A percentile compares a stretch with the other conserved stretches of the same genome.
These are phyloP conservation scores for Poeciliopsis infans DNA, from an alignment of 2,797 vertebrate species.

Conservation along the genomic window DNA sequence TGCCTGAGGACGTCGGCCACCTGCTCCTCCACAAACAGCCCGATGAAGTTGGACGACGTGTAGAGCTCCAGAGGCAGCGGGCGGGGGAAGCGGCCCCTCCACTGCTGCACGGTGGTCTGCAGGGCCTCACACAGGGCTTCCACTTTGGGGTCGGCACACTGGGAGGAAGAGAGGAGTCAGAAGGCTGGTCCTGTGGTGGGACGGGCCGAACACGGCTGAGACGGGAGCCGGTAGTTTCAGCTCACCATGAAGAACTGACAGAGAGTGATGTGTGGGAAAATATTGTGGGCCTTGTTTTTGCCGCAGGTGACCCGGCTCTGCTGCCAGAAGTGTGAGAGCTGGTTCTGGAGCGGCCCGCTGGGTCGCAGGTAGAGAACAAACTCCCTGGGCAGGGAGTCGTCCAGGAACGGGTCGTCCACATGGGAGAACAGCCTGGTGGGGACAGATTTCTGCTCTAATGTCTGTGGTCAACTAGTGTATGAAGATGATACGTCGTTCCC, in stretches of 20 bases:
- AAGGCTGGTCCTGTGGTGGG: not conserved
- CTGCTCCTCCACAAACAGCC: slow-evolving; percentile 94
- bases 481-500: not conserved
- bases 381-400: slow-evolving; percentile 92
- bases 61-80: slow-evolving; percentile 94
- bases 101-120: slow-evolving; percentile 87
- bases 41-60: slow-evolving; percentile 95
- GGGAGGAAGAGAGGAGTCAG: slow-evolving; percentile 8
- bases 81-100: slow-evolving; percentile 89
- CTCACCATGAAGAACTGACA: slow-evolving; percentile 99
- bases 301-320: slow-evolving; percentile 93
- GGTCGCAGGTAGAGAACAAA: slow-evolving; percentile 96
- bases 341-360: slow-evolving; percentile 91
- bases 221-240: not conserved
- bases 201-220: not conserved
- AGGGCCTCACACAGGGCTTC: slow-evolving; percentile 90
- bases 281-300: slow-evolving; percentile 98
- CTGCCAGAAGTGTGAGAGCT: slow-evolving; percentile 96
- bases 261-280: slow-evolving; percentile 97
- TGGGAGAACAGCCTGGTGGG: slow-evolving; percentile 90
- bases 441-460: not conserved
- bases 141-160: slow-evolving; percentile 93
- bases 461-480: not conserved
- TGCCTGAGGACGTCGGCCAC: slow-evolving; percentile 92
- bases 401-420: slow-evolving; percentile 93